phyloP scores from a whole-genome alignment of 2,113 vertebrate species.

The Pollachius pollachius region DNA sequence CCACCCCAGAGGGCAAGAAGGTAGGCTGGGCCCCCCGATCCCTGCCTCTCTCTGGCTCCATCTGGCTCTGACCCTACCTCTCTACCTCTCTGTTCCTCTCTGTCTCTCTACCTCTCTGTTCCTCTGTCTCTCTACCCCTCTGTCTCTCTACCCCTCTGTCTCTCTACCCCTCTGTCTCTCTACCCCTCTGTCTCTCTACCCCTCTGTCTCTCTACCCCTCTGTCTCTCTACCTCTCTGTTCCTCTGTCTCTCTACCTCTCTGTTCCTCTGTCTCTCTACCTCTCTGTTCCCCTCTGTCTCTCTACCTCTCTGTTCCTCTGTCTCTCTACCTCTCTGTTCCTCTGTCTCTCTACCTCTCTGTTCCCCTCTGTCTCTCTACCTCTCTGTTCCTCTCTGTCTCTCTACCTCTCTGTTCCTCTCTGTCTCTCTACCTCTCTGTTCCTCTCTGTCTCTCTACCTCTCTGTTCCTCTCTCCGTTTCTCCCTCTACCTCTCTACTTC shows the following conservation, averaged over 20 bases:
- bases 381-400: not conserved
- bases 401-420: not conserved
- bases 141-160: not conserved
- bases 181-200: not conserved
- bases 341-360: too few relatives aligned
- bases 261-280: not conserved
- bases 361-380: too few relatives aligned
- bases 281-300: not conserved
- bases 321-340: not conserved
- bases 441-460: not conserved
- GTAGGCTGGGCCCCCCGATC: slow-evolving; percentile 55
- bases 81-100: not conserved
- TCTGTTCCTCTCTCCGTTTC: not conserved
- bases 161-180: too few relatives aligned
- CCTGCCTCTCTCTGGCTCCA: not conserved
- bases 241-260: too few relatives aligned
- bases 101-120: not conserved
- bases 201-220: not conserved
- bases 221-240: not conserved
- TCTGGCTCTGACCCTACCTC: slow-evolving; percentile 18
- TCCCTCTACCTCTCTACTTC: not conserved
- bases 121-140: not conserved
- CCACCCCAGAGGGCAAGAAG: slow-evolving; percentile 79
- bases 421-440: not conserved
- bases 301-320: not conserved